Conservation (phyloP, 1,140 invertebrate genomes). For the Drosophila subobscura region DNA sequence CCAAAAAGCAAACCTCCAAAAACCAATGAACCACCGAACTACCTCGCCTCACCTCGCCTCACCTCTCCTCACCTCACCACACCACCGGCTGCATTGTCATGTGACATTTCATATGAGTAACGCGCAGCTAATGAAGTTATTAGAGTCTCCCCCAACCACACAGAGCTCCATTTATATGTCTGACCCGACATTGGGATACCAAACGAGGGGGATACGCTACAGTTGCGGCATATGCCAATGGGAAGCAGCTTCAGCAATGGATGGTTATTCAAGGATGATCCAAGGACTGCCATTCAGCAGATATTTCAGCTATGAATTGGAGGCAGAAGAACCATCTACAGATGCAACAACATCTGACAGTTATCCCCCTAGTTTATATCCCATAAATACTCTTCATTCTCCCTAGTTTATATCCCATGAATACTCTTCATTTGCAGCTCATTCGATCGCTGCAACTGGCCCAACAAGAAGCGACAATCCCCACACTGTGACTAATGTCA, state of each 20-base stretch:
- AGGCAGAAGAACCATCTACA: too few relatives aligned
- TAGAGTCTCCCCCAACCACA: slow-evolving; percentile 26
- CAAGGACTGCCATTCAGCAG: too few relatives aligned
- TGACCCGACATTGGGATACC: slow-evolving; percentile 42
- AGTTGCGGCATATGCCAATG: neutral
- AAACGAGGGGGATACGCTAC: neutral
- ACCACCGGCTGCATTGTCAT: slow-evolving; percentile 26
- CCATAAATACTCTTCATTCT: too few relatives aligned
- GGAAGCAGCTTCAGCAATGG: too few relatives aligned
- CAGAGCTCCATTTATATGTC: neutral
- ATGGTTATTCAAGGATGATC: too few relatives aligned
- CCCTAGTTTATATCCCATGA: too few relatives aligned
- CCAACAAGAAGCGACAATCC: neutral
- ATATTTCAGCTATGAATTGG: too few relatives aligned
- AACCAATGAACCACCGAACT: too few relatives aligned
- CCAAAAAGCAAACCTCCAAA: neutral
- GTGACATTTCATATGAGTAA: slow-evolving; percentile 67
- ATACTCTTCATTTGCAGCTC: too few relatives aligned
- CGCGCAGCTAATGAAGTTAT: slow-evolving; percentile 76
- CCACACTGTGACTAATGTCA: neutral
- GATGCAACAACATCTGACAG: too few relatives aligned
- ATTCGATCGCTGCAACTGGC: too few relatives aligned
- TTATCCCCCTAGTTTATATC: too few relatives aligned
- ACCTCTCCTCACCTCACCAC: neutral
- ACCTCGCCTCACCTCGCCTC: neutral